Evolutionary conservation across 2,888 invertebrate species (phyloP), one percentile per base, ranked within the genome.

Genomic region (Dilophus febrilis): DNA sequence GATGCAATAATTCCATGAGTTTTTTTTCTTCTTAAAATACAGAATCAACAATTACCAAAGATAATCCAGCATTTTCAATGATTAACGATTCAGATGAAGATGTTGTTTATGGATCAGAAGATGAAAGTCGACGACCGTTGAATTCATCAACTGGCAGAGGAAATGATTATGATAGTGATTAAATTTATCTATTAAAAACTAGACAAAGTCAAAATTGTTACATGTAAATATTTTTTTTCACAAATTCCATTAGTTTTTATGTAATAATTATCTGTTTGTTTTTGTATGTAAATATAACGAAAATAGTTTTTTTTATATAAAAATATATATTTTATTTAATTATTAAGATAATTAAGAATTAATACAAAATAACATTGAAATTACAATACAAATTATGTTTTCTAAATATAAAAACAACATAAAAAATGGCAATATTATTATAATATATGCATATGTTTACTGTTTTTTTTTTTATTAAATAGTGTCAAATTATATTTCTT

Each of bases 11-110:
- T 8, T n/a, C n/a, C n/a, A n/a, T n/a, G n/a, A n/a, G 10, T 14
- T 3, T 37, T 14, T 11, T 28, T 8, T 17, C 11, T 6, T 35
- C 13, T 13, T 14, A 2, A 14, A n/a, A 35, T 69, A 42, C 68
- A 85, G 92, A 92, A 64, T 74, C 85, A 37, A 75, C 84, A 37
- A 86, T 95, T 50, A 86, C 88, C 38, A 94, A 92, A 66, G 95
- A 95, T 67, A 94, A 95, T 67, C 94, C 95, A 36, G 85, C 92
- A 11, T 87, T 95, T 63, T 94, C 94, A 17, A 95, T 97, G 94
- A 61, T 95, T 51, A 95, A 95, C 63, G 95, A 97, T 56, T 94
- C 92, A 0, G 95, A 95, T 56, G 95, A 95, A 61, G 91, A 91
- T 48, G 90, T 94, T 8, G 83, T 92, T 51, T 94, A 92, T 58